Conservation (phyloP, 2,797 vertebrate species). For the Sardinella longiceps region DNA sequence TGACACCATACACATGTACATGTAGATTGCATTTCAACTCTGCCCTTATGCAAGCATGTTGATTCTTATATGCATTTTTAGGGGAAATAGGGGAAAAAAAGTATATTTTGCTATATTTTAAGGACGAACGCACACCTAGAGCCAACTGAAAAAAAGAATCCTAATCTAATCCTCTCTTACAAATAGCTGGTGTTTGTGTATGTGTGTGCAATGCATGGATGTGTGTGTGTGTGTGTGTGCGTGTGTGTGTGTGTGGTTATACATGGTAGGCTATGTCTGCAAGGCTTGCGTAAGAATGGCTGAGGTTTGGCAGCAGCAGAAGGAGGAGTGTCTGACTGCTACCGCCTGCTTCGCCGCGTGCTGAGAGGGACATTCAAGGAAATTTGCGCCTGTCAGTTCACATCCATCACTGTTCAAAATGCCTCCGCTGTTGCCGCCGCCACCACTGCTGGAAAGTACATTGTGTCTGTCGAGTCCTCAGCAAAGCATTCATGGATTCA, state of each 20-base stretch:
- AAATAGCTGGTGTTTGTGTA: neutral
- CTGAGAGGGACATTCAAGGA: slow-evolving; percentile 26
- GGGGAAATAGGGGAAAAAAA: neutral
- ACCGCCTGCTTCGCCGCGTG: neutral
- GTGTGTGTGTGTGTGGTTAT: neutral
- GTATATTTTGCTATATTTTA: neutral
- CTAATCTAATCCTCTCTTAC: neutral
- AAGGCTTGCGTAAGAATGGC: neutral
- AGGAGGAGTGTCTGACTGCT: slow-evolving; percentile 1
- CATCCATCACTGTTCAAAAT: neutral
- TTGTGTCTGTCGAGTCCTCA: neutral
- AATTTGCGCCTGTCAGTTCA: slow-evolving; percentile 14
- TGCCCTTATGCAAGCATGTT: neutral
- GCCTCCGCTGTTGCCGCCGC: neutral
- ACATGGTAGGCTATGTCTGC: neutral
- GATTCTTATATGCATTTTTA: neutral
- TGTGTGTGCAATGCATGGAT: no score
- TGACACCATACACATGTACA: neutral
- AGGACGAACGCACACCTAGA: neutral
- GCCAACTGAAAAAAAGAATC: neutral
- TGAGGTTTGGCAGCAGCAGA: neutral
- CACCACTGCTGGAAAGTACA: neutral
- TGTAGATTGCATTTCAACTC: neutral
- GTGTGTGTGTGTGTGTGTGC: no score
- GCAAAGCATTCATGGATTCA: neutral